These are phyloP conservation scores for Isaurus tuberculatus DNA, from an alignment of 92 coral and sea anemone genomes.

Conservation along the genomic window DNA sequence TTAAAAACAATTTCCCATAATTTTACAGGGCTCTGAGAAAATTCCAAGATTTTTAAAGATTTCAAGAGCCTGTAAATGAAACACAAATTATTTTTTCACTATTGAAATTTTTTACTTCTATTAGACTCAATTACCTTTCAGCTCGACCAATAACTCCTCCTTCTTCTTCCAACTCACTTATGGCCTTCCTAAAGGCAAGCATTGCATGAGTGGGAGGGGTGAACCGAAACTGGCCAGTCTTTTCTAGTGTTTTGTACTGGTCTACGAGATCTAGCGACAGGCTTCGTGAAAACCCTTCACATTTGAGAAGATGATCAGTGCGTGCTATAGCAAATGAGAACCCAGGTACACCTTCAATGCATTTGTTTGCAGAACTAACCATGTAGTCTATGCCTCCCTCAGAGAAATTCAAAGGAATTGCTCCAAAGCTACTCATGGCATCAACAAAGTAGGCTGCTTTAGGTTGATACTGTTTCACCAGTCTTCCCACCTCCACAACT, in stretches of 20 bases:
- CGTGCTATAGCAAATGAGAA: slow-evolving; percentile 92
- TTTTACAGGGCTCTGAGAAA: no score
- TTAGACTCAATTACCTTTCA: slow-evolving; percentile 69
- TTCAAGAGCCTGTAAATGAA: no score
- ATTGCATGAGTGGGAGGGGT: slow-evolving; percentile 98
- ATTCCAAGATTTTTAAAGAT: no score
- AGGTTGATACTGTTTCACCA: slow-evolving; percentile 81
- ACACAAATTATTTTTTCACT: neutral
- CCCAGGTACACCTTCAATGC: slow-evolving; percentile 98
- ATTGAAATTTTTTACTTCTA: neutral
- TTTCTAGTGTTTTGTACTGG: slow-evolving; percentile 87
- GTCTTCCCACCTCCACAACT: slow-evolving; percentile 83
- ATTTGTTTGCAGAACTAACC: slow-evolving; percentile 99
- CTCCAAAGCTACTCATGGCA: slow-evolving; percentile 99
- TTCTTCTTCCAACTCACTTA: slow-evolving; percentile 80
- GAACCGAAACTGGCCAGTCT: slow-evolving; percentile 95
- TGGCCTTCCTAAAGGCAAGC: slow-evolving; percentile 92
- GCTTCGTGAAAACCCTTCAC: slow-evolving; percentile 90
- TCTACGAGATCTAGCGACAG: slow-evolving; percentile 88
- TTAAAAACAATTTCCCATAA: no score
- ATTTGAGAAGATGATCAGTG: slow-evolving; percentile 70
- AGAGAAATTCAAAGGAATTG: slow-evolving; percentile 85
- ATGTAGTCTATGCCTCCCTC: slow-evolving; percentile 81
- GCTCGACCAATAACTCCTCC: slow-evolving; percentile 98
- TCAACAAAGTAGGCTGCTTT: slow-evolving; percentile 94